Evolutionary conservation across 2,113 vertebrate genomes (phyloP), one percentile per base, ranked within the genome.

Genomic region (Platichthys flesus): DNA sequence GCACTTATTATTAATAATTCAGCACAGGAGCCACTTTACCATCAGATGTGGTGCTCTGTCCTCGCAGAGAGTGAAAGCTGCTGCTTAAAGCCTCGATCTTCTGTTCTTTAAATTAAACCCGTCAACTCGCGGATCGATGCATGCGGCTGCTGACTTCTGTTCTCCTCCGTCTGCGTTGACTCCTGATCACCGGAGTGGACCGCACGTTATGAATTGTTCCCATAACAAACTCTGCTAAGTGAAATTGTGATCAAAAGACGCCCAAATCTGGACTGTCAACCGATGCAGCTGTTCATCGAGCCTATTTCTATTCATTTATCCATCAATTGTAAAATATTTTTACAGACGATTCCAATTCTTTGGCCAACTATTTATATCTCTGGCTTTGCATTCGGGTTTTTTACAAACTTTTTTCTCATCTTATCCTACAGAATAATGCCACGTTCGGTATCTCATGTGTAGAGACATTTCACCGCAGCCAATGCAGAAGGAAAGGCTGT

Each of bases 1-100:
- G 69, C 75, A 20, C 74, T 87, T 65, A 77, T 82, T 80, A 83
- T 91, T 78, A 91, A 89, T 92, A 88, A 90, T 92, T 90, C 86
- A 91, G 67, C 71, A 49, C 74, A 54, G 42, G 59, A 83, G 61
- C 51, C 71, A 62, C 78, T 89, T 88, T 78, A 84, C 81, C 85
- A 84, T 79, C 73, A 66, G 78, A 85, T 57, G 74, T 49, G 56
- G 61, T 47, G 45, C 70, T 82, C 73, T 71, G 45, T 83, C 72
- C 72, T 79, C 79, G 59, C 40, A 28, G 66, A n/a, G 16, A 73
- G 74, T 10, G 49, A 73, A 67, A 79, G 37, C 55, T 10, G 1
- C 20, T 14, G 40, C 54, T 73, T 67, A 65, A 78, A 79, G 24
- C 67, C 24, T 64, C 73, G 21, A 23, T 75, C 74, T 74, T 78